These are phyloP conservation scores for Drosophila setosimentum DNA, from an alignment of 2,888 invertebrate species.

Conservation along the genomic window DNA sequence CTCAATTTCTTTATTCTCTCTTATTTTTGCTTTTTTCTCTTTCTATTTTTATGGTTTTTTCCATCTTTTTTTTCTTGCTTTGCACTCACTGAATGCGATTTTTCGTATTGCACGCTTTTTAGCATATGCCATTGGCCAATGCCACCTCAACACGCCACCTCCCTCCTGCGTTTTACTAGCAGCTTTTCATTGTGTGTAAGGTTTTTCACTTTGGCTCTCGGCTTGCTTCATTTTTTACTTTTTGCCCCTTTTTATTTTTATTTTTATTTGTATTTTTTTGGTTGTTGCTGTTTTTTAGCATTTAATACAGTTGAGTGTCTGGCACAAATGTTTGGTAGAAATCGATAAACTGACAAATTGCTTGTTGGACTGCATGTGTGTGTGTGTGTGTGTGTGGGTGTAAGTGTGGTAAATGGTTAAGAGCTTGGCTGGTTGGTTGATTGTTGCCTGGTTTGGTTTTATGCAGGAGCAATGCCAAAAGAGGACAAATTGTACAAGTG, in stretches of 20 bases:
- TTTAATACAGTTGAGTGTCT: conserved; percentile 81
- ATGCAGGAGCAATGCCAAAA: conserved; percentile 65
- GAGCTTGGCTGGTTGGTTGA: conserved; percentile 68
- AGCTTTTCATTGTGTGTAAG: conserved; percentile 82
- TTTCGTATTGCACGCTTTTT: conserved; percentile 81
- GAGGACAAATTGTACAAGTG: conserved; percentile 80
- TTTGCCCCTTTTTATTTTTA: conserved; percentile 7
- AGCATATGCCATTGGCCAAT: conserved; percentile 80
- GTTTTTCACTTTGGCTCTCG: conserved; percentile 77
- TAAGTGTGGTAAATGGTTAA: conserved; percentile 75
- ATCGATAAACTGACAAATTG: conserved; percentile 84
- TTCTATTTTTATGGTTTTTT: conserved; percentile 45
- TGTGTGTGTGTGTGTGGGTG: conserved; percentile 23
- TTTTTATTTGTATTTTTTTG: conserved; percentile 17
- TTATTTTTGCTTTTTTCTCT: conserved; percentile 11
- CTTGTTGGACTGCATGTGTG: conserved; percentile 72
- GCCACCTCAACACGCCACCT: conserved; percentile 18
- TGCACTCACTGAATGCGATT: conserved; percentile 67
- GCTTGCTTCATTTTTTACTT: conserved; percentile 14
- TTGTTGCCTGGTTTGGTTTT: conserved; percentile 30
- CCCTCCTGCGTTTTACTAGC: conserved; percentile 37
- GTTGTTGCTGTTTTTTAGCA: conserved; percentile 79
- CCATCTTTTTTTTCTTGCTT: conserved; percentile 40
- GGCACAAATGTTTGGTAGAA: conserved; percentile 82
- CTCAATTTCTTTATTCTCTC: conserved; percentile 49